phyloP scores from a whole-genome alignment of 2,113 vertebrate species.

The Pachycephala philippinensis region DNA sequence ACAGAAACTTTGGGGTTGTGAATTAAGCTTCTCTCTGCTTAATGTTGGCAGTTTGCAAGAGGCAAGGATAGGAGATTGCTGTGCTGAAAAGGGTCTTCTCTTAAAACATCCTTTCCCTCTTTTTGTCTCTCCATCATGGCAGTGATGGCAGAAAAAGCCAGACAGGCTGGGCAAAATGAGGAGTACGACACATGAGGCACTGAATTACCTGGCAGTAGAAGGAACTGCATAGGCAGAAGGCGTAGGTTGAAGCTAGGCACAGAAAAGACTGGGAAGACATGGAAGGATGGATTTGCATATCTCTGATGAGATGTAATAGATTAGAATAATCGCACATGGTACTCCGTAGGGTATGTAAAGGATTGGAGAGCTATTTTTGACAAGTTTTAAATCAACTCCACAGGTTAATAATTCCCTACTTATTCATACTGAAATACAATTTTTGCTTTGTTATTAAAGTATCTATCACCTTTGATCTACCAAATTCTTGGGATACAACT shows the following conservation, averaged over 20 bases:
- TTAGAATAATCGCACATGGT: background rate
- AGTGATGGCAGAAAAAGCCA: background rate
- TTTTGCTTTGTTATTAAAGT: background rate
- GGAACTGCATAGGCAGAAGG: background rate
- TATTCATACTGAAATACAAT: background rate
- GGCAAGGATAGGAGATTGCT: background rate
- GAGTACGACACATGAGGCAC: accelerated
- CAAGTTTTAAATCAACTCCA: background rate
- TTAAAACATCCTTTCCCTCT: background rate
- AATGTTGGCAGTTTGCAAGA: background rate
- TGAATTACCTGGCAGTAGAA: background rate
- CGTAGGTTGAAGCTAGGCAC: background rate
- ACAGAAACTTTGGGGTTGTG: background rate
- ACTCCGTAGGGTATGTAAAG: background rate
- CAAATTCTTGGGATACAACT: background rate
- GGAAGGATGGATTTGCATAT: background rate
- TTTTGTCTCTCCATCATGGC: background rate
- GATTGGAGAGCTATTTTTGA: background rate
- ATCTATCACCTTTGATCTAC: background rate
- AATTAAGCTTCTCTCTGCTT: background rate
- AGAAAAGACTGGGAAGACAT: background rate
- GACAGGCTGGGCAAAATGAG: background rate
- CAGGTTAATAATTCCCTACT: background rate
- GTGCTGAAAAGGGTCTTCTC: background rate
- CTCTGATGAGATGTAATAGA: background rate